phyloP scores from a whole-genome alignment of 2,888 invertebrate species.

The Cheilosia pagana region DNA sequence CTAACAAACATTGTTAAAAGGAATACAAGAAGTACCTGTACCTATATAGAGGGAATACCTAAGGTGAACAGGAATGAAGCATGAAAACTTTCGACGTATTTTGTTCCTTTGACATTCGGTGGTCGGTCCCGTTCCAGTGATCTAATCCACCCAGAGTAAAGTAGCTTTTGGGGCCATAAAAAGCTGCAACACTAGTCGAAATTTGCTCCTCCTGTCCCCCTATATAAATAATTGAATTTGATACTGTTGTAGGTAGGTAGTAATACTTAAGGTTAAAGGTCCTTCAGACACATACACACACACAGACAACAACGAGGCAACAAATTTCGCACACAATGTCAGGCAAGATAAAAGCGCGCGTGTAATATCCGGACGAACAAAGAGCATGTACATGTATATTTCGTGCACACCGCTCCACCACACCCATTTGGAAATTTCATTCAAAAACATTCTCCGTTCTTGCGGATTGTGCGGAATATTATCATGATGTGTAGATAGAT shows the following conservation, averaged over 20 bases:
- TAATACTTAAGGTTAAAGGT: conserved; percentile 67
- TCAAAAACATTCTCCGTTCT: conserved; percentile 37
- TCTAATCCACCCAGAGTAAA: conserved; percentile 16
- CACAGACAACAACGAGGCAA: not conserved
- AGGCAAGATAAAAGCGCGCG: not conserved
- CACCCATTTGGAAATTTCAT: conserved; percentile 28
- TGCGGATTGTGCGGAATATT: conserved; percentile 41
- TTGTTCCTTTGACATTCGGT: conserved; percentile 31
- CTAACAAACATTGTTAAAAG: conserved; percentile 28
- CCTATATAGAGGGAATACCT: conserved; percentile 1
- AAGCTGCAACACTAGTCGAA: conserved; percentile 53
- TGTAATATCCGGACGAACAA: conserved; percentile 5
- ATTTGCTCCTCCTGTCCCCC: conserved; percentile 17
- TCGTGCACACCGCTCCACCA: not conserved
- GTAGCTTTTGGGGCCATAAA: conserved; percentile 17
- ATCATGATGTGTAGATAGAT: conserved; percentile 29
- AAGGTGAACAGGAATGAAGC: conserved; percentile 15
- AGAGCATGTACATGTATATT: not conserved
- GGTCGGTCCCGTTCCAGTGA: conserved; percentile 3
- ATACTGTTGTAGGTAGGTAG: conserved; percentile 58
- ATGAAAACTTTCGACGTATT: conserved; percentile 38
- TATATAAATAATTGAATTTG: conserved; percentile 65
- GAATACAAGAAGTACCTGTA: not conserved
- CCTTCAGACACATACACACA: conserved; percentile 23
- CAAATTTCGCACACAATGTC: not conserved